A percentile compares a stretch with the other conserved stretches of the same genome.
Conservation (phyloP, 2,113 vertebrate species). For the Ctenodactylus gundi region DNA sequence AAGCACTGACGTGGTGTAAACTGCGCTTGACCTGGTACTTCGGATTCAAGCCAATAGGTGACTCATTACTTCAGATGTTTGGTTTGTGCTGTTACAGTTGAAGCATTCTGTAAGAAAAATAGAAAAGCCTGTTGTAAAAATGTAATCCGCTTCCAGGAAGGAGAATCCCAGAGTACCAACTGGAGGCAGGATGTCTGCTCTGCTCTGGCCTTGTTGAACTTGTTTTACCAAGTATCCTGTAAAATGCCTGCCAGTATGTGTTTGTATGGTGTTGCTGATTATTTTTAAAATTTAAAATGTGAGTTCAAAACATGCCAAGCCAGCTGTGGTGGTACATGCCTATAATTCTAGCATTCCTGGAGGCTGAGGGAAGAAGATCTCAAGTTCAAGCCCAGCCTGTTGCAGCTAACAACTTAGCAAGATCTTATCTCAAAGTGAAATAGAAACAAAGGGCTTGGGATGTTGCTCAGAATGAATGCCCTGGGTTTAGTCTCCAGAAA, state of each 20-base stretch:
- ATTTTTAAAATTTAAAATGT: background rate
- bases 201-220: background rate
- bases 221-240: background rate
- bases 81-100: conserved; percentile 52
- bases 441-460: too few relatives aligned
- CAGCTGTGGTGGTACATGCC: too few relatives aligned
- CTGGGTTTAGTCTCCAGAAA: too few relatives aligned
- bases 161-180: conserved; percentile 49
- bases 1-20: conserved; percentile 52
- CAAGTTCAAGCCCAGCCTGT: too few relatives aligned
- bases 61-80: conserved; percentile 70
- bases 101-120: conserved; percentile 70
- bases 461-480: too few relatives aligned
- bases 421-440: too few relatives aligned
- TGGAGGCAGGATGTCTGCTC: background rate
- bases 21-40: conserved; percentile 65
- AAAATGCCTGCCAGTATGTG: background rate
- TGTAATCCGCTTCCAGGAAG: conserved; percentile 49
- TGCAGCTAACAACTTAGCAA: too few relatives aligned
- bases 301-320: too few relatives aligned
- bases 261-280: background rate
- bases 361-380: too few relatives aligned
- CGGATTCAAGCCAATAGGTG: conserved; percentile 54
- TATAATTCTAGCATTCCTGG: too few relatives aligned
- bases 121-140: conserved; percentile 58